Percentiles rank a stretch among this genome's conserved stretches.
phyloP scores from a whole-genome alignment of 2,888 invertebrate species.

The Cephalotes varians region DNA sequence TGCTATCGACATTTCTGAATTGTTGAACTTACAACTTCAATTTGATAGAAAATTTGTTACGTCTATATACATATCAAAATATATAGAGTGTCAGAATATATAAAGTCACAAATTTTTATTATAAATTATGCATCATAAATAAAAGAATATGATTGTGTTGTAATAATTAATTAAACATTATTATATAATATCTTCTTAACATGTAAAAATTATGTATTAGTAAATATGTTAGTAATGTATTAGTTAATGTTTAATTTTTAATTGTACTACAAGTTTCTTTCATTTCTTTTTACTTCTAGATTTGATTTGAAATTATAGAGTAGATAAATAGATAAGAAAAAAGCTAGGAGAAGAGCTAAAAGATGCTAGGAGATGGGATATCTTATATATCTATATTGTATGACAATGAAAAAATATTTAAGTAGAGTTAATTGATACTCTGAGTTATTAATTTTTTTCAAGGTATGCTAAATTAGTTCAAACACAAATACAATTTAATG shows the following conservation, averaged over 20 bases:
- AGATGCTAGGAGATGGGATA: no score
- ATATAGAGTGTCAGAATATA: not conserved
- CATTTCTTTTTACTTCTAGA: not conserved
- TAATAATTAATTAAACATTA: not conserved
- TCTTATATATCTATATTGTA: not conserved
- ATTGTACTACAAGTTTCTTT: not conserved
- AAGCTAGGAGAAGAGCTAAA: not conserved
- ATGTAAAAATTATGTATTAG: no score
- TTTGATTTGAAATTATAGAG: not conserved
- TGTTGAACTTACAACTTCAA: slow-evolving; percentile 27
- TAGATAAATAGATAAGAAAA: not conserved
- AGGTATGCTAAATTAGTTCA: not conserved
- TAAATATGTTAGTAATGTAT: not conserved
- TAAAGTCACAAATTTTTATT: not conserved
- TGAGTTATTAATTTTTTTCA: slow-evolving; percentile 1
- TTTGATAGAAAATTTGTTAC: not conserved
- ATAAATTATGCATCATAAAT: not conserved
- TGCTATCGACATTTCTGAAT: slow-evolving; percentile 6
- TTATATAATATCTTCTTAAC: not conserved
- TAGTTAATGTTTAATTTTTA: not conserved
- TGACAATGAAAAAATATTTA: not conserved
- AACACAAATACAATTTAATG: not conserved
- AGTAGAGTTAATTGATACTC: not conserved
- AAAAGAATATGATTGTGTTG: not conserved
- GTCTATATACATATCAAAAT: not conserved